Evolutionary conservation across 2,888 invertebrate genomes (phyloP).

Genomic region (Serrognathus titanus): DNA sequence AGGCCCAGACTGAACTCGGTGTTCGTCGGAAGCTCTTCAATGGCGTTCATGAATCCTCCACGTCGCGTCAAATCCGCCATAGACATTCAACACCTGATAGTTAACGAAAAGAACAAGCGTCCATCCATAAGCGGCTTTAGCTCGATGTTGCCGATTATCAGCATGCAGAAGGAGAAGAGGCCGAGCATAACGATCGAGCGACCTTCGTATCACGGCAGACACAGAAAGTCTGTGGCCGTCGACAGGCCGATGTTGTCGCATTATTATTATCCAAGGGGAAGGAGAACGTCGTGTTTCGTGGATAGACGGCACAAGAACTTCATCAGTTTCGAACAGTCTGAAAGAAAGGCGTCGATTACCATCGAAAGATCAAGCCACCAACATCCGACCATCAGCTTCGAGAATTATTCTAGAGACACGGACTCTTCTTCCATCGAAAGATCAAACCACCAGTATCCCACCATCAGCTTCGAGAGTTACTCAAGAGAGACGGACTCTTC

Average conservation of each 20-base stretch:
- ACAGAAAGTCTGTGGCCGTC: constrained; percentile 41
- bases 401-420: constrained; percentile 12
- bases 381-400: constrained; percentile 23
- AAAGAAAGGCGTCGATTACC: constrained; percentile 36
- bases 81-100: constrained; percentile 72
- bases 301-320: constrained; percentile 41
- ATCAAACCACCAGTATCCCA: constrained; percentile 18
- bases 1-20: constrained; percentile 78
- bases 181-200: constrained; percentile 37
- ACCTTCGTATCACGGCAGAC: constrained; percentile 25
- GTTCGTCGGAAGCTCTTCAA: constrained; percentile 69
- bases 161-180: constrained; percentile 32
- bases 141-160: constrained; percentile 44
- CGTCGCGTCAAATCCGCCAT: constrained; percentile 79
- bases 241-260: constrained; percentile 37
- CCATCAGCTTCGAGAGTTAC: constrained; percentile 8
- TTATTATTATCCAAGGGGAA: constrained; percentile 30
- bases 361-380: constrained; percentile 32
- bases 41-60: constrained; percentile 66
- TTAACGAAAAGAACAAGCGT: constrained; percentile 37
- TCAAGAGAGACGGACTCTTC: constrained; percentile 43
- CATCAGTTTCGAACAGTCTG: constrained; percentile 44
- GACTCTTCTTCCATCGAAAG: constrained; percentile 25
- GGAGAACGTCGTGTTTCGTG: constrained; percentile 45
- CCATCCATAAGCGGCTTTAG: constrained; percentile 30